These are phyloP conservation scores for Saguinus imperator DNA, from an alignment of 2,113 vertebrate genomes.

Conservation along the genomic window DNA sequence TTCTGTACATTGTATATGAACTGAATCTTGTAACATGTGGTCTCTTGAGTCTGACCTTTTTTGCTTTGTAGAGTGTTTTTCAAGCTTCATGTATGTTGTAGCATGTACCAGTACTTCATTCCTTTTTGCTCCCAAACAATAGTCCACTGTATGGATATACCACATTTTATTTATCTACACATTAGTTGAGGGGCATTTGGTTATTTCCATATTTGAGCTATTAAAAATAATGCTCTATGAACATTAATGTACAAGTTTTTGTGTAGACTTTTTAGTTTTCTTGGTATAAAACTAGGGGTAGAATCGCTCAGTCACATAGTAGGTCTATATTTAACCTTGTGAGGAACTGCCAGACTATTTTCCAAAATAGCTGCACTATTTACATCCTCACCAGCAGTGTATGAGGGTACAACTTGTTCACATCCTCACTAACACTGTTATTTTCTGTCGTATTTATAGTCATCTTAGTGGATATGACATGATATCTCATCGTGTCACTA, in stretches of 20 bases:
- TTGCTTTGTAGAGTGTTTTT: not conserved
- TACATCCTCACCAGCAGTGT: not conserved
- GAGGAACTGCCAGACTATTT: not conserved
- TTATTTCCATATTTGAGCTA: not conserved
- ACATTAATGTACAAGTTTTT: not conserved
- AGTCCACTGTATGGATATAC: not conserved
- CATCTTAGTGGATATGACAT: not conserved
- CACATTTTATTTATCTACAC: not conserved
- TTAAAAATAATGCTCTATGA: not conserved
- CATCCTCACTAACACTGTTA: not conserved
- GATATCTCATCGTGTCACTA: not conserved
- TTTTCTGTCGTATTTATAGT: not conserved
- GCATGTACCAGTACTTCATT: not conserved
- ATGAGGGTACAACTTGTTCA: not conserved
- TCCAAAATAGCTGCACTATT: not conserved
- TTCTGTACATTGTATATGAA: not conserved
- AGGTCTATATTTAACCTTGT: not conserved
- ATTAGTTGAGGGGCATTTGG: not conserved
- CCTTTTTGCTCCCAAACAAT: not conserved
- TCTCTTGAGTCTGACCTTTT: not conserved
- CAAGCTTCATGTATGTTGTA: not conserved
- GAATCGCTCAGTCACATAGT: not conserved
- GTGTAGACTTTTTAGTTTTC: not conserved
- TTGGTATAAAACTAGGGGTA: not conserved
- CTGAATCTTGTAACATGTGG: not conserved